Evolutionary conservation across 2,888 invertebrate genomes (phyloP), one percentile per base, ranked within the genome.

Genomic region (Drosophila tripunctata): DNA sequence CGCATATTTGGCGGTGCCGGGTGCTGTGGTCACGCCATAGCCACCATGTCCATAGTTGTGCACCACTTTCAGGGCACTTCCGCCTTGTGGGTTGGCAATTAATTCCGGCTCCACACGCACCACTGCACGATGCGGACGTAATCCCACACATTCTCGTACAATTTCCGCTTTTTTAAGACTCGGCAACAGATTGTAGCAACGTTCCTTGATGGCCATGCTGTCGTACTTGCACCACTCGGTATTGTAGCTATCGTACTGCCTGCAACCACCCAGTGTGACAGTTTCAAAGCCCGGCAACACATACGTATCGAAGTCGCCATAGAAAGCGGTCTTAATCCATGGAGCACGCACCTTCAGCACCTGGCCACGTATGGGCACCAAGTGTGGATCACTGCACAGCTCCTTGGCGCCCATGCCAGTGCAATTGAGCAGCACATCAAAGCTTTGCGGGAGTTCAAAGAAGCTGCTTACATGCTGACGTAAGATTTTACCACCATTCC

Each of bases 31-130:
- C 0, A 98, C 95, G 0, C 98, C 98, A 89, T 98, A 97, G 0
- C 97, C 98, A 0, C 98, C 98, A 89, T 98, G 98, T 0, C 98
- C 98, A 89, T 98, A 98, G 91, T 98, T 97, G 90, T 99, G 98
- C 4, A 98, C 95, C 27, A 98, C 93, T 92, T 94, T 93, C 0
- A 92, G 67, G 69, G 90, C 92, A 71, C 92, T n/a, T n/a, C n/a
- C 89, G 1, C 93, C 93, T 15, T 78, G 71, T 8, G 90, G 68
- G 45, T 76, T 85, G 0, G 71, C 84, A 0, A 92, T 51, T 3
- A 92, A 10, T 87, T 96, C 96, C 0, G 92, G 91, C 85, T 96
- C 96, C 68, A 97, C 94, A 78, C 97, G 92, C 17, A 95, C 89
- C 35, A 94, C 92, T 83, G 93, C 92, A 47, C 98, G 93, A 88